These are phyloP conservation scores for Diabrotica undecimpunctata DNA, from an alignment of 1,140 invertebrate genomes.

Conservation along the genomic window DNA sequence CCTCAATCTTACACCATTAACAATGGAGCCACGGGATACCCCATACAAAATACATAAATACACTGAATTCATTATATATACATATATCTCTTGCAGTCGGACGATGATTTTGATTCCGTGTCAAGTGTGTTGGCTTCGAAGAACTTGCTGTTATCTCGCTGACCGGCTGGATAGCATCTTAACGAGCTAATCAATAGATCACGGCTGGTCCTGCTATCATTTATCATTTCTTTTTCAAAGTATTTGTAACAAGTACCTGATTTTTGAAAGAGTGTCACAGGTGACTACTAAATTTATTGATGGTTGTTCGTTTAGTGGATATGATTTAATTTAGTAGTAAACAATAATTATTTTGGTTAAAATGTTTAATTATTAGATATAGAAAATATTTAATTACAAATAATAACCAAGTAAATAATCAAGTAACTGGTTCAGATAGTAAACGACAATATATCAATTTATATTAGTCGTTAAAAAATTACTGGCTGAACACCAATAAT, in stretches of 20 bases:
- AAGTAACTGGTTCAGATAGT: no score
- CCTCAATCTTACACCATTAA: conserved; percentile 45
- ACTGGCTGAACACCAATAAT: no score
- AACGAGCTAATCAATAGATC: conserved; percentile 49
- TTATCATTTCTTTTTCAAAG: conserved; percentile 45
- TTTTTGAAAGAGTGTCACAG: conserved; percentile 38
- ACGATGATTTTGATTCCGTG: conserved; percentile 17
- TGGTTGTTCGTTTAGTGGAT: no score
- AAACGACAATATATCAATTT: no score
- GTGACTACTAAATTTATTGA: neutral
- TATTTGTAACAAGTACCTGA: conserved; percentile 45
- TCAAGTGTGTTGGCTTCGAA: conserved; percentile 8
- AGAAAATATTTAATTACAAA: no score
- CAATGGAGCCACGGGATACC: conserved; percentile 45
- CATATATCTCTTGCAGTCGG: conserved; percentile 41
- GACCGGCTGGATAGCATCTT: conserved; percentile 38
- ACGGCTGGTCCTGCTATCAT: conserved; percentile 43
- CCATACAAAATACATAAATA: conserved; percentile 48
- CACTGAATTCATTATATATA: conserved; percentile 48
- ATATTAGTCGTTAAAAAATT: no score
- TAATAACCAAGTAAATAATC: no score
- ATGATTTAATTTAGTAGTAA: no score
- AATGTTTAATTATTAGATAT: no score
- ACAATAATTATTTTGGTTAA: no score
- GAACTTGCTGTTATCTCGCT: conserved; percentile 17